Base-by-base conservation (phyloP, 2,797 vertebrate genomes). In the Malacoraja senta region DNA sequence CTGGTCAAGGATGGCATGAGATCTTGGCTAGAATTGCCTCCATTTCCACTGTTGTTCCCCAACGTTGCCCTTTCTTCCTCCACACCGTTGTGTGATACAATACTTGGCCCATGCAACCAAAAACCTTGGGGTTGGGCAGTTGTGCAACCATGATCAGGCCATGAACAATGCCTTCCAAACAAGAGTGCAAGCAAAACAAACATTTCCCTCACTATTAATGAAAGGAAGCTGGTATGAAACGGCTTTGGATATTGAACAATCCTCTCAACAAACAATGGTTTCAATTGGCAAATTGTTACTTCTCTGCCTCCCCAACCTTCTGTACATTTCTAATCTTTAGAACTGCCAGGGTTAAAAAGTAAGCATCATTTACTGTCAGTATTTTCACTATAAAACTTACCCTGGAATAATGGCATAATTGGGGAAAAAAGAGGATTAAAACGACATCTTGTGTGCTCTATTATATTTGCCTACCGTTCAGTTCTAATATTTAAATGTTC, bases 401-500 rank as follows among this genome's bases (percentile, higher is more conserved):
- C 83, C 58, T 86, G 58, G n/a, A 88, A 88, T 88, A 35, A 88
- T 32, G 68, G 61, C 84, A 68, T 68, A 88, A 88, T 88, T 65
- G 84, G 65, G 65, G 35, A 35, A 88, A 35, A 35, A n/a, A 24
- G 17, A 65, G 84, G 84, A 88, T 88, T 88, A 88, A 88, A 88
- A 88, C 84, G 32, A 65, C 84, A 88, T 68, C 19, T n/a, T 32
- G 26, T 86, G 58, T 61, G 19, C 61, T 65, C 83, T n/a, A 86
- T 86, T 86, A 86, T 88, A 32, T 88, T 88, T 88, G 84, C 63
- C 61, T 63, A 68, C 63, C 17, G 61, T 65, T 88, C 84, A 88
- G 84, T 35, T 88, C 84, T 88, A 88, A 88, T 88, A 88, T 88
- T 88, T 88, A 88, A 88, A 88, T 88, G 24, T 88, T 10, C 84